phyloP scores from a whole-genome alignment of 2,797 vertebrate species.

The Hippocampus kuda region DNA sequence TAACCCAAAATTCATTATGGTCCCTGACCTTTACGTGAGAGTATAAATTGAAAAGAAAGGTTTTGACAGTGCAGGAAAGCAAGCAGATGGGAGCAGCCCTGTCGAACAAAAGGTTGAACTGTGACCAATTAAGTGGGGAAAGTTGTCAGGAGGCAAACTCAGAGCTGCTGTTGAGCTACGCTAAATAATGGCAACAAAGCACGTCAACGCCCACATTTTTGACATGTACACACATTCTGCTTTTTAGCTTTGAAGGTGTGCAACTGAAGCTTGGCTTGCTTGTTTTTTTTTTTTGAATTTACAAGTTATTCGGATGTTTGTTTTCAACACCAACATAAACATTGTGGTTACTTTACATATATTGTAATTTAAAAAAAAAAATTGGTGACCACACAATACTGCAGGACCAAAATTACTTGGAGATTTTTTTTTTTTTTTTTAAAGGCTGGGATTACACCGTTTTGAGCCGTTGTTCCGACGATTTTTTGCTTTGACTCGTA shows the following conservation, averaged over 20 bases:
- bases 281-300: conserved; percentile 5
- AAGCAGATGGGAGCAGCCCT: conserved; percentile 15
- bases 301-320: not conserved
- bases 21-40: not conserved
- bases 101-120: conserved; percentile 40
- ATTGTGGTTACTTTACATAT: not conserved
- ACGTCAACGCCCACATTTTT: conserved; percentile 13
- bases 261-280: conserved; percentile 8
- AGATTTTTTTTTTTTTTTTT: not conserved
- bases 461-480: no score
- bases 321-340: not conserved
- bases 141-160: conserved; percentile 33
- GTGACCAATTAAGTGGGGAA: conserved; percentile 47
- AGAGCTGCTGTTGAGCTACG: conserved; percentile 17
- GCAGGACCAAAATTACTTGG: not conserved
- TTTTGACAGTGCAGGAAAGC: not conserved
- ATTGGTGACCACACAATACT: not conserved
- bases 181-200: conserved; percentile 31
- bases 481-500: no score
- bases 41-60: conserved; percentile 1
- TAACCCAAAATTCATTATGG: not conserved
- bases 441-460: no score
- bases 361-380: not conserved
- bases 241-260: conserved; percentile 9
- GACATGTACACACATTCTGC: conserved; percentile 1